phyloP scores from a whole-genome alignment of 2,113 vertebrate species.

The Riparia riparia region DNA sequence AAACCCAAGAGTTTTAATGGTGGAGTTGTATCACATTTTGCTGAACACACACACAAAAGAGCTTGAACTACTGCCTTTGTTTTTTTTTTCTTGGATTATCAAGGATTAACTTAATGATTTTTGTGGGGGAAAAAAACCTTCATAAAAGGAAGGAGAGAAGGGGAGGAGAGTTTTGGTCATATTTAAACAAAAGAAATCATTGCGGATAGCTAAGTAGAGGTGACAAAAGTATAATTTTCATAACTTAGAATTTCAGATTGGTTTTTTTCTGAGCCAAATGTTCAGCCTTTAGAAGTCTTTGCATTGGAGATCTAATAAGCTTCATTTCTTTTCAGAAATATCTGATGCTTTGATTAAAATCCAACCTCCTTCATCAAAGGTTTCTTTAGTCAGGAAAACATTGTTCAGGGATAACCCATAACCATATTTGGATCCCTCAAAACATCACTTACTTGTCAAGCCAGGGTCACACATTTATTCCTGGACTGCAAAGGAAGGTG shows the following conservation, averaged over 20 bases:
- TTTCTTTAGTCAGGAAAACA: neutral
- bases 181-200: neutral
- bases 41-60: neutral
- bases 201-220: neutral
- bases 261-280: neutral
- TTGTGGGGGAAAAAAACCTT: neutral
- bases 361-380: neutral
- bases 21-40: neutral
- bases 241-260: neutral
- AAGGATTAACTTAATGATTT: slow-evolving; percentile 4
- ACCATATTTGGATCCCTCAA: neutral
- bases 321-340: neutral
- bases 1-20: neutral
- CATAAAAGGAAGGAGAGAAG: neutral
- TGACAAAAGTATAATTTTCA: neutral
- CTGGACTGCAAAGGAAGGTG: neutral
- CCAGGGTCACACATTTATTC: neutral
- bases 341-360: neutral
- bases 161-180: neutral
- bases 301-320: neutral
- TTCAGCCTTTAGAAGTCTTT: slow-evolving; percentile 11
- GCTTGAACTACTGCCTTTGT: neutral
- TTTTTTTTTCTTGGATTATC: neutral
- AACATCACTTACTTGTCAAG: neutral
- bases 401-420: neutral